Evolutionary conservation across 2,888 invertebrate genomes (phyloP).

Genomic region (Toxonevra muliebris): DNA sequence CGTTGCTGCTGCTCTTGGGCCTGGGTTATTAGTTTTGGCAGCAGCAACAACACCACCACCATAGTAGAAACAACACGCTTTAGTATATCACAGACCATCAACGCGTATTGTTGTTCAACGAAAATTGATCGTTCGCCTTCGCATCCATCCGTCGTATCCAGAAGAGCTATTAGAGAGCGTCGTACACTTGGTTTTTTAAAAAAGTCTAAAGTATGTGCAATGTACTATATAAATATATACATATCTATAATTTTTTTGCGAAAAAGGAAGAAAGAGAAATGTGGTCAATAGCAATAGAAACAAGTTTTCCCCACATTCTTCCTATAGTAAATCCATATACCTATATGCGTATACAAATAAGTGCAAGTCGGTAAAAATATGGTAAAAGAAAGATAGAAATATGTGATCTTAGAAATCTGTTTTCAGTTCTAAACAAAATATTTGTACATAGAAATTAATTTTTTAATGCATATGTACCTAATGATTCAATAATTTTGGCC

Average conservation of each 20-base stretch:
- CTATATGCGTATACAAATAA: too few relatives aligned
- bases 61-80: constrained; percentile 30
- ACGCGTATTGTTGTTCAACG: constrained; percentile 46
- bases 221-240: neutral
- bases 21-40: constrained; percentile 15
- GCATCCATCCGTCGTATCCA: neutral
- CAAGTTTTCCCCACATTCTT: too few relatives aligned
- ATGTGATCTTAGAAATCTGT: too few relatives aligned
- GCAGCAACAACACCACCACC: neutral
- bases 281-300: too few relatives aligned
- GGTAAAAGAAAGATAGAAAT: too few relatives aligned
- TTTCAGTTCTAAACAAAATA: too few relatives aligned
- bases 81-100: constrained; percentile 54
- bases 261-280: neutral
- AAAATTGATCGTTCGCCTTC: constrained; percentile 8
- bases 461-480: too few relatives aligned
- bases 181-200: constrained; percentile 16
- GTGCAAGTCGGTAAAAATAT: too few relatives aligned
- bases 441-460: too few relatives aligned
- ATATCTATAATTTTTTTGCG: neutral
- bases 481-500: too few relatives aligned
- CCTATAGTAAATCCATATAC: too few relatives aligned
- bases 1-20: constrained; percentile 4
- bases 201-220: constrained; percentile 13
- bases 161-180: neutral